These are phyloP conservation scores for Urocolius indicus DNA, from an alignment of 2,113 vertebrate species.

Conservation along the genomic window DNA sequence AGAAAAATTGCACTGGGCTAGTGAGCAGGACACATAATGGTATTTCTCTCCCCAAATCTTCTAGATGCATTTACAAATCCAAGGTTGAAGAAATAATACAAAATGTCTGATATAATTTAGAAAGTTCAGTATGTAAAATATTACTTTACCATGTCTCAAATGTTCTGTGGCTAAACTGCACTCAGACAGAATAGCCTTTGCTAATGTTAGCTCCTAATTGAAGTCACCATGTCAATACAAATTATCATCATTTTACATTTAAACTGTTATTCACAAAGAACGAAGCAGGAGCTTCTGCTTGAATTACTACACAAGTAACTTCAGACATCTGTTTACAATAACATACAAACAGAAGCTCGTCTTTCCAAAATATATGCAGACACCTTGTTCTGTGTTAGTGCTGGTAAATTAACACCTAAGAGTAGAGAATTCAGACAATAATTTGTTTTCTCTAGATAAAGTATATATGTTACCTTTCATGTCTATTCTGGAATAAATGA, in stretches of 20 bases:
- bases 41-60: not conserved
- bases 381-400: not conserved
- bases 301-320: not conserved
- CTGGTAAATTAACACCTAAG: not conserved
- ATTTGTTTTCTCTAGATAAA: not conserved
- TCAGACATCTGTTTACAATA: not conserved
- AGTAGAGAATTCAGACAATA: not conserved
- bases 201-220: not conserved
- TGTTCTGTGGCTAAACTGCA: not conserved
- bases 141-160: not conserved
- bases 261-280: not conserved
- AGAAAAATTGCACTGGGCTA: not conserved
- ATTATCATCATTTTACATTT: not conserved
- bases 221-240: not conserved
- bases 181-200: not conserved
- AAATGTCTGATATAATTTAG: not conserved
- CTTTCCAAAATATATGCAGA: not conserved
- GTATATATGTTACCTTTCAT: not conserved
- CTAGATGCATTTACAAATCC: not conserved
- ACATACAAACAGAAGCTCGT: not conserved
- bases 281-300: not conserved
- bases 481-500: not conserved
- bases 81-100: not conserved
- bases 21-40: not conserved
- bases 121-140: constrained; percentile 1